Conservation (phyloP, 92 coral and sea anemone species). For the Nematostella vectensis region DNA sequence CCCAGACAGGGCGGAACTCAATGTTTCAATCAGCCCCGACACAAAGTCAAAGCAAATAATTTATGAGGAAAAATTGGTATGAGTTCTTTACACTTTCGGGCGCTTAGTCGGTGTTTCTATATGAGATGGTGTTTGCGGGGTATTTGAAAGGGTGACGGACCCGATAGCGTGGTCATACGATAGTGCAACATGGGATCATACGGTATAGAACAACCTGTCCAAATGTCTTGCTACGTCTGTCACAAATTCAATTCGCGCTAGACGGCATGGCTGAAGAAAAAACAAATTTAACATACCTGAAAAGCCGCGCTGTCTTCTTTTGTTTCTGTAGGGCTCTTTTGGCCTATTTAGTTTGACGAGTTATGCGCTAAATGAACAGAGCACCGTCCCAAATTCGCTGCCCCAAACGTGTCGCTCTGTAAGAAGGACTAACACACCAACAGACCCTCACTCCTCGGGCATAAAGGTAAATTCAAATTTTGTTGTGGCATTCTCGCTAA, state of each 20-base stretch:
- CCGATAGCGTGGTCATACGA: constrained; percentile 69
- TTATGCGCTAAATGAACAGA: background rate
- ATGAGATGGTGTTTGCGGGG: constrained; percentile 1
- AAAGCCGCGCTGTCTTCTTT: constrained; percentile 50
- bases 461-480: constrained; percentile 40
- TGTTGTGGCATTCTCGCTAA: constrained; percentile 34
- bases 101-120: constrained; percentile 21
- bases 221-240: constrained; percentile 62
- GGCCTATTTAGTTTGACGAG: constrained; percentile 8
- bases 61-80: constrained; percentile 13
- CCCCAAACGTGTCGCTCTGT: constrained; percentile 14
- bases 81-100: constrained; percentile 21
- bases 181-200: constrained; percentile 62
- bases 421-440: too few relatives aligned
- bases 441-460: too few relatives aligned
- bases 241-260: constrained; percentile 60
- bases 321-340: constrained; percentile 28
- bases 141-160: too few relatives aligned
- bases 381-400: constrained; percentile 8
- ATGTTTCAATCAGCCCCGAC: too few relatives aligned
- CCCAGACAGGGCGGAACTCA: too few relatives aligned
- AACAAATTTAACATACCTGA: constrained; percentile 80
- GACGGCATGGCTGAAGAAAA: constrained; percentile 72
- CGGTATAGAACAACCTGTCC: constrained; percentile 56
- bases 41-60: constrained; percentile 15